Evolutionary conservation across 2,797 vertebrate genomes (phyloP).

Genomic region (Ambastaia sidthimunki): DNA sequence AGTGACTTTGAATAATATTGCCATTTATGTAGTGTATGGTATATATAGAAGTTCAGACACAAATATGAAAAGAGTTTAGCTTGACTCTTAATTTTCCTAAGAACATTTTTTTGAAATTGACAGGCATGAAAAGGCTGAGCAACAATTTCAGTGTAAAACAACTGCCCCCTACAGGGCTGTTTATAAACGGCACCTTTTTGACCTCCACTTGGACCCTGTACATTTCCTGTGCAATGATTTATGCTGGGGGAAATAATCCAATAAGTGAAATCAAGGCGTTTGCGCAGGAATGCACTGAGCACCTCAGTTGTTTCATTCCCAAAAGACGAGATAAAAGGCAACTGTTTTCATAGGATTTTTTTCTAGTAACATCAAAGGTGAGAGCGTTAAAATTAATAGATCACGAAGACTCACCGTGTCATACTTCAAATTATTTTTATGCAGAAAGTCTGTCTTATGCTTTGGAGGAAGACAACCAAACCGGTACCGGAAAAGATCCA

Average conservation of each 20-base stretch:
- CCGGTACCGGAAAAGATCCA: constrained; percentile 91
- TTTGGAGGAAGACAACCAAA: constrained; percentile 74
- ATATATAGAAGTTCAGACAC: not conserved
- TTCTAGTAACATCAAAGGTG: not conserved
- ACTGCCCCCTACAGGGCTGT: constrained; percentile 42
- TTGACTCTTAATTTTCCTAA: not conserved
- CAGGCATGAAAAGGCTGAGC: not conserved
- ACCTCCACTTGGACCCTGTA: not conserved
- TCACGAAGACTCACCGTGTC: constrained; percentile 79
- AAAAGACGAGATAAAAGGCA: not conserved
- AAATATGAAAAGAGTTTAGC: not conserved
- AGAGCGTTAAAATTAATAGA: not conserved
- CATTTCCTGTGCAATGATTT: not conserved
- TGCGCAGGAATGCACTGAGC: not conserved
- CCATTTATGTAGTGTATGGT: not conserved
- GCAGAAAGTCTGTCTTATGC: constrained; percentile 84
- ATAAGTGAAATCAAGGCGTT: not conserved
- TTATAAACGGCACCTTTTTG: not conserved
- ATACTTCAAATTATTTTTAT: constrained; percentile 86
- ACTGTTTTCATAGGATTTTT: not conserved
- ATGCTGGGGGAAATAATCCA: not conserved
- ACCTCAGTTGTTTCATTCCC: not conserved
- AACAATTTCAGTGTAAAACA: not conserved
- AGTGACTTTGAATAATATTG: not conserved
- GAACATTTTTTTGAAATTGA: not conserved